phyloP scores from a whole-genome alignment of 2,888 invertebrate genomes.

The Cephonodes hylas region DNA sequence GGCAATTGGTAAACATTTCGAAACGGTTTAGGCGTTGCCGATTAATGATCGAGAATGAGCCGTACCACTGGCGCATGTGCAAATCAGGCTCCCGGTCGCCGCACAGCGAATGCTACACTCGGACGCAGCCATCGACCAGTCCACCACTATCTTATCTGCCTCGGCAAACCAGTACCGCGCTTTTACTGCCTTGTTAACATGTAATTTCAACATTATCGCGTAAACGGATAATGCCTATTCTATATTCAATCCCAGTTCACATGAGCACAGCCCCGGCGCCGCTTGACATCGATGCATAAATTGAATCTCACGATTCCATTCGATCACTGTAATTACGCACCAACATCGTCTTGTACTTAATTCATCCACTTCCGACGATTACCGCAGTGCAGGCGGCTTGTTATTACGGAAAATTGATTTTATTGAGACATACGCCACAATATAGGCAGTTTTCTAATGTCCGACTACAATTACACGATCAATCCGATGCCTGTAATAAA shows the following conservation, averaged over 20 bases:
- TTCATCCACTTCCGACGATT: slow-evolving; percentile 63
- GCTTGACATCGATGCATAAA: slow-evolving; percentile 66
- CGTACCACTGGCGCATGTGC: background rate
- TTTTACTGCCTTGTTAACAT: slow-evolving; percentile 35
- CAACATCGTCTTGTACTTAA: slow-evolving; percentile 54
- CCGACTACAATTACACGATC: slow-evolving; percentile 17
- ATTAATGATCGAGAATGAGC: background rate
- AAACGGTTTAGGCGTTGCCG: slow-evolving; percentile 5
- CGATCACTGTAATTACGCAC: slow-evolving; percentile 61
- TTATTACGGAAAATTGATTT: slow-evolving; percentile 59
- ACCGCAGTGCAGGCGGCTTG: slow-evolving; percentile 42
- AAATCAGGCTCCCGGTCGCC: slow-evolving; percentile 6
- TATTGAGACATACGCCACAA: slow-evolving; percentile 49
- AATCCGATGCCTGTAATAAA: slow-evolving; percentile 5
- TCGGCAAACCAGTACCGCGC: slow-evolving; percentile 25
- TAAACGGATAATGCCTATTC: slow-evolving; percentile 44
- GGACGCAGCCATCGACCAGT: background rate
- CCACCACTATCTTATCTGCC: slow-evolving; percentile 9
- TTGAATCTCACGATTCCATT: slow-evolving; percentile 62
- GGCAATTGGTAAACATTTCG: slow-evolving; percentile 26
- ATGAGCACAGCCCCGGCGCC: slow-evolving; percentile 45
- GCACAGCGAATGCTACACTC: background rate
- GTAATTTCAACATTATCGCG: slow-evolving; percentile 56
- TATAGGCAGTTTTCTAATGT: slow-evolving; percentile 42
- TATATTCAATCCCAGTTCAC: slow-evolving; percentile 30